Conservation (phyloP, 2,797 vertebrate species). For the Adelosebastes latens region DNA sequence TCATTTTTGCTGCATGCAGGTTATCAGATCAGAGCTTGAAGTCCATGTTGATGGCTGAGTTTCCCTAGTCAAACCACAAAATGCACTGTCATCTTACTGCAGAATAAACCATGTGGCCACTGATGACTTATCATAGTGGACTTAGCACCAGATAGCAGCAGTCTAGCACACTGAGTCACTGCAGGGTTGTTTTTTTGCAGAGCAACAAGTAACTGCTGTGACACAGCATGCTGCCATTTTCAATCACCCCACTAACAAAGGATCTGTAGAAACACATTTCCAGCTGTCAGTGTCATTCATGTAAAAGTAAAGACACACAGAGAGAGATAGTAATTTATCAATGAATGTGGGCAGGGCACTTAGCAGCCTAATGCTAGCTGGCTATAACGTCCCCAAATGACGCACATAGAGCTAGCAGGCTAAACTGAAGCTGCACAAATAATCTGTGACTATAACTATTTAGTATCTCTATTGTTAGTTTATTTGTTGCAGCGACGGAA, state of each 20-base stretch:
- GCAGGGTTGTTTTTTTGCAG: not conserved
- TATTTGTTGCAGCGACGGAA: not conserved
- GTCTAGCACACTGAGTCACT: conserved; percentile 11
- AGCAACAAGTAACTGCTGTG: not conserved
- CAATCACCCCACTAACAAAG: not conserved
- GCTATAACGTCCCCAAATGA: conserved; percentile 59
- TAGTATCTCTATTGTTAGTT: not conserved
- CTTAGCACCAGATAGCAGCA: too few relatives aligned
- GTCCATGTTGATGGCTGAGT: not conserved
- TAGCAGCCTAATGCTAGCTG: conserved; percentile 26
- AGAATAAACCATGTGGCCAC: too few relatives aligned
- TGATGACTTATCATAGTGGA: too few relatives aligned
- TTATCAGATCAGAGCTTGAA: not conserved
- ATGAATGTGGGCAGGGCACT: conserved; percentile 67
- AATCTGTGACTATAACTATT: fast-evolving
- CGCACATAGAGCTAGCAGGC: conserved; percentile 74
- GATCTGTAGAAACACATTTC: not conserved
- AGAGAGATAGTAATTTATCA: conserved; percentile 11
- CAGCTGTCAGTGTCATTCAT: conserved; percentile 49
- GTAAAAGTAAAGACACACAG: not conserved
- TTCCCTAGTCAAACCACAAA: too few relatives aligned
- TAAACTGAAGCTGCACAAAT: conserved; percentile 26
- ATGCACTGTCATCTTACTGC: too few relatives aligned
- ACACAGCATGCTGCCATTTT: conserved; percentile 13
- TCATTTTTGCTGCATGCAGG: not conserved